These are phyloP conservation scores for Drosophila ananassae DNA, from an alignment of 1,140 invertebrate species.

Conservation along the genomic window DNA sequence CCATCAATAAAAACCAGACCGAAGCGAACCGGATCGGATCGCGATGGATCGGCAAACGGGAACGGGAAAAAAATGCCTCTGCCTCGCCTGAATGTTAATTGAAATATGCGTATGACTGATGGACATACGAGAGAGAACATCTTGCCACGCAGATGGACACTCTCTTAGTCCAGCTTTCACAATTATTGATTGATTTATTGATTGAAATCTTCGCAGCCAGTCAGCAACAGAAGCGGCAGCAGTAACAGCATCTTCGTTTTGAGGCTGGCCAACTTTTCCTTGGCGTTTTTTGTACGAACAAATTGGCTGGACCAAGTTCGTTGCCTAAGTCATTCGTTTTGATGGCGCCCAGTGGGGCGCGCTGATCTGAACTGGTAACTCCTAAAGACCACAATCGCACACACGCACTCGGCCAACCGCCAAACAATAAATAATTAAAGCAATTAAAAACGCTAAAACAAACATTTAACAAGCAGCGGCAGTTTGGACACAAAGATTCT, in stretches of 20 bases:
- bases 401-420: slow-evolving; percentile 20
- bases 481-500: slow-evolving; percentile 52
- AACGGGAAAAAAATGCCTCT: slow-evolving; percentile 65
- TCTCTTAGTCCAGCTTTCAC: slow-evolving; percentile 72
- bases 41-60: slow-evolving; percentile 23
- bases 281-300: slow-evolving; percentile 36
- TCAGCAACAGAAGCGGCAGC: slow-evolving; percentile 33
- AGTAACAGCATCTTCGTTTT: slow-evolving; percentile 31
- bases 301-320: slow-evolving; percentile 61
- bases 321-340: slow-evolving; percentile 74
- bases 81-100: slow-evolving; percentile 75
- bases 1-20: slow-evolving; percentile 66
- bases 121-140: slow-evolving; percentile 51
- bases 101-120: slow-evolving; percentile 82
- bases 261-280: slow-evolving; percentile 34
- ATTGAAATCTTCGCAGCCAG: slow-evolving; percentile 73
- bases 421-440: slow-evolving; percentile 83
- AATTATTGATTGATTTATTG: slow-evolving; percentile 82
- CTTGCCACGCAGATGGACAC: slow-evolving; percentile 56
- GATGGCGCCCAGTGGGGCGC: slow-evolving; percentile 67
- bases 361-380: slow-evolving; percentile 46
- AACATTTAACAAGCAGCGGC: slow-evolving; percentile 82
- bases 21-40: slow-evolving; percentile 38
- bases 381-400: slow-evolving; percentile 25
- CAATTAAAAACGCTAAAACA: slow-evolving; percentile 83